Evolutionary conservation across 2,888 invertebrate genomes (phyloP), one percentile per base, ranked within the genome.

Genomic region (Ophraella communa): DNA sequence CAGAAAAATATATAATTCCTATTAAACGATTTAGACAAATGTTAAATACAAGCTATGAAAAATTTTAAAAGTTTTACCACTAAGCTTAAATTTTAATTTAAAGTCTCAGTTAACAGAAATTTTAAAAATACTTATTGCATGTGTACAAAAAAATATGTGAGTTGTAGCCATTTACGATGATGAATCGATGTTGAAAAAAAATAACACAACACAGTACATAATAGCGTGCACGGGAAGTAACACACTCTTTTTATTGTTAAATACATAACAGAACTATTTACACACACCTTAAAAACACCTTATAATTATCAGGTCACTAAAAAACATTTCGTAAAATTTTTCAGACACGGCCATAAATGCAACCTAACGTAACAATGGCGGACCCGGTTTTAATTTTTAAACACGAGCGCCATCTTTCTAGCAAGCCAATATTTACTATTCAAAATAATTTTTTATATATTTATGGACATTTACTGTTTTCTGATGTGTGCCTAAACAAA

Each of bases 281-380:
- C 74, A 77, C 76, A 74, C 73, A 77, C 76, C 76, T 77, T 72
- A 64, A 64, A 64, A 62, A 62, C 60, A 53, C 51, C 59, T 65
- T 45, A 53, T 64, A 58, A 55, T 63, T 65, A 58, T 68, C 70
- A 69, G 56, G 60, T 72, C 77, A 75, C 77, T 71, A 73, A 72
- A 24, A 75, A 74, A 73, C 74, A 73, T 76, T 74, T 62, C 64
- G 47, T 67, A 73, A 76, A 78, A 75, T 75, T 70, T 77, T 77
- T 68, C 71, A 78, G 77, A 77, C 78, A 79, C 76, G 78, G 79
- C 79, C 77, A 77, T 77, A 78, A 72, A 78, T 75, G 76, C 77
- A 77, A 79, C 80, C 79, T 78, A 81, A 79, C 75, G 78, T 75
- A 81, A 81, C 80, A 82, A 82, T 82, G 82, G 82, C 82, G 82